These are phyloP conservation scores for Labrus mixtus DNA, from an alignment of 2,113 vertebrate species.

Conservation along the genomic window DNA sequence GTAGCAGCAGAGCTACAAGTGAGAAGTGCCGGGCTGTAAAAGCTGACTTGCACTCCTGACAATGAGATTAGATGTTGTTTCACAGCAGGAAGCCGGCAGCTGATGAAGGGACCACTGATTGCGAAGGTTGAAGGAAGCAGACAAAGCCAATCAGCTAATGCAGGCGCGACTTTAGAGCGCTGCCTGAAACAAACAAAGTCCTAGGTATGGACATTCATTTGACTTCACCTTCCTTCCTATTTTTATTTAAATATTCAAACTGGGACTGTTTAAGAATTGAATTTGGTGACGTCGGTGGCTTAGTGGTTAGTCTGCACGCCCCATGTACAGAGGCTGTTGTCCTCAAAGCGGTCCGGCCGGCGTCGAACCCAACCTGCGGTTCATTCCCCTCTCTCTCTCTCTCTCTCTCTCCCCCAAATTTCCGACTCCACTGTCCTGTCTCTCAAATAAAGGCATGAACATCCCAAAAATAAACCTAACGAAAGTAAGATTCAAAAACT, in stretches of 20 bases:
- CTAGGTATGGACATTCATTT: not conserved
- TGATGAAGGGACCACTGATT: conserved; percentile 17
- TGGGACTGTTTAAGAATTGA: too few relatives aligned
- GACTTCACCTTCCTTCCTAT: not conserved
- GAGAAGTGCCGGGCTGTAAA: not conserved
- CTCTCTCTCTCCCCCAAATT: too few relatives aligned
- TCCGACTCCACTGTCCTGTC: too few relatives aligned
- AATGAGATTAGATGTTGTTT: conserved; percentile 13
- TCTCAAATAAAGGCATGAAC: too few relatives aligned
- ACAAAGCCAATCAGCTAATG: conserved; percentile 10
- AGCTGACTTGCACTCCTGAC: not conserved
- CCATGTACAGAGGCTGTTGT: too few relatives aligned
- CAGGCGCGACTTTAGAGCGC: not conserved
- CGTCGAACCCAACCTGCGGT: too few relatives aligned
- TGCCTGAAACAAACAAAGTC: not conserved
- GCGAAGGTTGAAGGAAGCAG: conserved; percentile 16
- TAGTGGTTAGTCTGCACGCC: too few relatives aligned
- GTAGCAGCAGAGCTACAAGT: not conserved
- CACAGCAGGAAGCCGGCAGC: not conserved
- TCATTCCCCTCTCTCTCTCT: too few relatives aligned
- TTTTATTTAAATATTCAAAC: not conserved
- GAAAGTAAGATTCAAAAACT: too few relatives aligned
- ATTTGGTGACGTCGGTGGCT: too few relatives aligned
- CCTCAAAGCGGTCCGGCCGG: too few relatives aligned
- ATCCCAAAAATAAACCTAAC: too few relatives aligned